phyloP scores from a whole-genome alignment of 2,113 vertebrate genomes.

The Coturnix japonica region DNA sequence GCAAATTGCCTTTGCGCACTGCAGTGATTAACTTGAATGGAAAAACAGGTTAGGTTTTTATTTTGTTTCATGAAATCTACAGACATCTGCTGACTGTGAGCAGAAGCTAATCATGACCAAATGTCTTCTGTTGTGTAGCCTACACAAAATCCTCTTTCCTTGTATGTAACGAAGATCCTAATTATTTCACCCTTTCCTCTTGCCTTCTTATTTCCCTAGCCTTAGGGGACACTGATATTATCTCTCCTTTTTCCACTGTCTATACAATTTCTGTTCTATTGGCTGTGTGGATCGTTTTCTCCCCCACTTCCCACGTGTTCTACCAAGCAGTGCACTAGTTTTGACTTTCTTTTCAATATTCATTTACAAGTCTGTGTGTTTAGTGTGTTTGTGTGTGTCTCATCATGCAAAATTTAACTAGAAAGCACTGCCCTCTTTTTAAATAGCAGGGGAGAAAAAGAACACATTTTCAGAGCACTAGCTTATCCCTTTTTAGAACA shows the following conservation, averaged over 20 bases:
- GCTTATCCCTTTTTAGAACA: neutral
- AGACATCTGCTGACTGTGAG: neutral
- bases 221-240: neutral
- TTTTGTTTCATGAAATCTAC: neutral
- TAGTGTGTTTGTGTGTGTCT: neutral
- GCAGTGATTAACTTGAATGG: neutral
- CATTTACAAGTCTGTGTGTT: neutral
- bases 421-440: neutral
- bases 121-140: neutral
- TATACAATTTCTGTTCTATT: neutral
- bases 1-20: neutral
- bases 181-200: conserved; percentile 40
- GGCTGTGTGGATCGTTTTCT: neutral
- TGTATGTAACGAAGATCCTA: conserved; percentile 22
- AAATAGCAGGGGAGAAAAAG: neutral
- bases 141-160: conserved; percentile 49
- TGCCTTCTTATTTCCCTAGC: conserved; percentile 39
- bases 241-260: conserved; percentile 18
- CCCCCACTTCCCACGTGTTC: neutral
- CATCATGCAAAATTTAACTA: neutral
- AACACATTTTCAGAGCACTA: neutral
- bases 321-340: neutral
- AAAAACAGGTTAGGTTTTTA: neutral
- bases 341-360: conserved; percentile 7
- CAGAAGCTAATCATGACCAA: neutral